These are phyloP conservation scores for Crossocerus cetratus DNA, from an alignment of 2,888 invertebrate species.

Conservation along the genomic window DNA sequence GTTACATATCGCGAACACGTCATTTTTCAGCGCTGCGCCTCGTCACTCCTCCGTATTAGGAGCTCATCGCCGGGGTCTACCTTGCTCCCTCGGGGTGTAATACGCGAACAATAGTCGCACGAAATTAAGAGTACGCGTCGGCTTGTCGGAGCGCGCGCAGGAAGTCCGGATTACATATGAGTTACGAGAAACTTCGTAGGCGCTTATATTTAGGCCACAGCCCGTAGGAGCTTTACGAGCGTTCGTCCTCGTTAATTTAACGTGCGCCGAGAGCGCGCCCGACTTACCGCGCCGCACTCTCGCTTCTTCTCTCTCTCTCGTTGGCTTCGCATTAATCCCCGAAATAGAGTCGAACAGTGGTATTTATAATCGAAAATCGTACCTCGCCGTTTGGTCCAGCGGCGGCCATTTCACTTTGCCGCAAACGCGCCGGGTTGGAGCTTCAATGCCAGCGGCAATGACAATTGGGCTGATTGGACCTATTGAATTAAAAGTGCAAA, in stretches of 20 bases:
- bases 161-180: conserved; percentile 60
- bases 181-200: conserved; percentile 53
- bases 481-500: too few species aligned
- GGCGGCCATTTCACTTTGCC: too few species aligned
- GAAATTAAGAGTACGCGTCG: conserved; percentile 21
- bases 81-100: conserved; percentile 6
- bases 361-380: conserved; percentile 31
- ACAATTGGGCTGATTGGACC: too few species aligned
- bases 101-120: conserved; percentile 1
- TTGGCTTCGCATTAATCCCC: conserved; percentile 58
- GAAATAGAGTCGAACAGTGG: conserved; percentile 60
- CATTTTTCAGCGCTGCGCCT: too few species aligned
- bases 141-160: conserved; percentile 37
- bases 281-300: conserved; percentile 27
- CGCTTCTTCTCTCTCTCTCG: conserved; percentile 9
- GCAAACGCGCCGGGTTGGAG: too few species aligned
- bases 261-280: conserved; percentile 39
- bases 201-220: conserved; percentile 70
- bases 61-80: too few species aligned
- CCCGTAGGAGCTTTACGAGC: conserved; percentile 66
- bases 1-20: too few species aligned
- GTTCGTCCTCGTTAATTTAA: conserved; percentile 59
- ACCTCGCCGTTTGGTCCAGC: not conserved
- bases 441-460: too few species aligned
- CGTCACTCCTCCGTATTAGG: too few species aligned